phyloP scores from a whole-genome alignment of 1,140 invertebrate genomes.

The Galleria mellonella region DNA sequence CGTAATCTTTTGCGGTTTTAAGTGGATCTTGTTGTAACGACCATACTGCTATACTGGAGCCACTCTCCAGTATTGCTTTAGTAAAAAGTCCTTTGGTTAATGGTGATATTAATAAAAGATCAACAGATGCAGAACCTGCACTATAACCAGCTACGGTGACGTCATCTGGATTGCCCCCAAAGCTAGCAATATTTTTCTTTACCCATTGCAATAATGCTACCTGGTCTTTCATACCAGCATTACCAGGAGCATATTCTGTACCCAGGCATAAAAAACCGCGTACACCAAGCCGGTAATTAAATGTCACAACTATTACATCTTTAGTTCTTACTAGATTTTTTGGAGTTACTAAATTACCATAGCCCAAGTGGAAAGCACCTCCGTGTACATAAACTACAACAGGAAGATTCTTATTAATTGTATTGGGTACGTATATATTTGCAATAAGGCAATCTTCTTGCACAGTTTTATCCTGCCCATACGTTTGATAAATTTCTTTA shows the following conservation, averaged over 20 bases:
- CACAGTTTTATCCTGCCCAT: background rate
- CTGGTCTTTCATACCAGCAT: constrained; percentile 36
- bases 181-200: constrained; percentile 21
- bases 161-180: constrained; percentile 43
- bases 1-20: constrained; percentile 27
- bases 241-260: constrained; percentile 26
- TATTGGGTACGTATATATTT: constrained; percentile 44
- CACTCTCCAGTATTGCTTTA: constrained; percentile 36
- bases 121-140: constrained; percentile 28
- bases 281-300: constrained; percentile 27
- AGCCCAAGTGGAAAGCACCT: constrained; percentile 24
- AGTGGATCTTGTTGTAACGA: constrained; percentile 33
- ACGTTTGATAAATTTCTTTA: background rate
- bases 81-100: constrained; percentile 33
- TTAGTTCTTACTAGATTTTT: constrained; percentile 14
- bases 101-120: constrained; percentile 32
- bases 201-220: constrained; percentile 25
- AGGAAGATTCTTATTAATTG: constrained; percentile 32
- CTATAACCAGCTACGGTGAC: constrained; percentile 35
- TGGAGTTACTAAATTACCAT: constrained; percentile 5
- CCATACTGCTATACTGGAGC: constrained; percentile 15
- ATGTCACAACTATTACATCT: constrained; percentile 19
- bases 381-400: constrained; percentile 41
- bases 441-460: constrained; percentile 47
- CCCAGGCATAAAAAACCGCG: constrained; percentile 32